Base-by-base conservation (phyloP, 2,888 invertebrate genomes). In the Neoscelio sp. region DNA sequence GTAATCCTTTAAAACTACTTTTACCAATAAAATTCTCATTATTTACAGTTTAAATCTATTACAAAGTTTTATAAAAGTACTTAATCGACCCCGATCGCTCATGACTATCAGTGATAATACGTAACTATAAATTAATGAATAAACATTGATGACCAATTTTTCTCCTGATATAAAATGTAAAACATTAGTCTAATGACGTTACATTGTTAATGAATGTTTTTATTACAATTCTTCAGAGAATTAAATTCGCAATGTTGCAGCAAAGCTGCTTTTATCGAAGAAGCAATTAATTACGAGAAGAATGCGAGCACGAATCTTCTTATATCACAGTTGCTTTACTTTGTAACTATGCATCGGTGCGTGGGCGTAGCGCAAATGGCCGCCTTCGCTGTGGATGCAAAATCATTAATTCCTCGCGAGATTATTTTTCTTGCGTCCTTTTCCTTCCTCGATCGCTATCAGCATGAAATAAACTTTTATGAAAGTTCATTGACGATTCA, bases 261-360 rank as follows among this genome's bases (percentile, higher is more conserved):
- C 44, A 17, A 42, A 50, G 54, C 54, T 46, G 73, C 10, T 82
- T 84, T 82, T 83, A 86, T 86, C 83, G 85, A 81, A 71, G 67
- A 67, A 81, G 83, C 84, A 88, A 88, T 88, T 87, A 87, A 87
- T 88, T 87, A 86, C 82, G 75, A 62, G 81, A 82, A 80, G 80
- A 78, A 81, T 80, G 82, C 82, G 80, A 81, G 82, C 79, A 76
- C 85, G 81, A 85, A 86, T 87, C 86, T 87, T 83, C 84, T 81
- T 86, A 85, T 84, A 85, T 85, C 85, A 83, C 78, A 68, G 80
- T 80, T 81, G 85, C 82, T 85, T 85, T 84, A 83, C 82, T 85
- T 84, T 85, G 84, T 82, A 83, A 83, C 81, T 50, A 44, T 52
- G 65, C 85, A 84, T 64, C 83, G 68, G 77, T 84, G 85, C 85